phyloP scores from a whole-genome alignment of 2,888 invertebrate species.

The Amiota minor region DNA sequence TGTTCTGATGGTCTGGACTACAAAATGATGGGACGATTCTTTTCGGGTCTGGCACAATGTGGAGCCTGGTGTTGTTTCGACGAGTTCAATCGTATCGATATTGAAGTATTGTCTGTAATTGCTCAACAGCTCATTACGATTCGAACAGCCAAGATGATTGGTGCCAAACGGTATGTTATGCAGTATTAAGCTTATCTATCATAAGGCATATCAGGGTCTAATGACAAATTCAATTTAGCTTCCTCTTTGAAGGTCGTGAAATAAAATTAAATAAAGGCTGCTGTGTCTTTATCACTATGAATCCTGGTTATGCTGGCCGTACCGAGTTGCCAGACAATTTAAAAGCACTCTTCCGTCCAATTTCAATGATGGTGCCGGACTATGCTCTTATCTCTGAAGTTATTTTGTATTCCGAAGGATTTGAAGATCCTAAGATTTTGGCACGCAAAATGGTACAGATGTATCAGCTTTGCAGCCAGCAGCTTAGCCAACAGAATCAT shows the following conservation, averaged over 20 bases:
- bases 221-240: conserved; percentile 72
- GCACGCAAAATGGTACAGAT: conserved; percentile 94
- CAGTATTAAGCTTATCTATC: background rate
- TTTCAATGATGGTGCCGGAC: conserved; percentile 94
- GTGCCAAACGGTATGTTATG: conserved; percentile 71
- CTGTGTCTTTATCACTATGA: conserved; percentile 93
- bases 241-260: conserved; percentile 92
- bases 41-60: conserved; percentile 90
- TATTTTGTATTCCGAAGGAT: conserved; percentile 93
- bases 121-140: conserved; percentile 93
- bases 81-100: conserved; percentile 92
- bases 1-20: conserved; percentile 84
- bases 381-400: conserved; percentile 93
- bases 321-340: conserved; percentile 92
- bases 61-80: conserved; percentile 96
- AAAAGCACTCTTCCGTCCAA: conserved; percentile 88
- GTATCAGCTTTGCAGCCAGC: conserved; percentile 93
- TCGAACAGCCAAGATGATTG: conserved; percentile 86
- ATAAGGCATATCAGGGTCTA: background rate
- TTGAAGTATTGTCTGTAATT: conserved; percentile 91
- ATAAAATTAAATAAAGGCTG: conserved; percentile 87
- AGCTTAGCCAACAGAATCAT: conserved; percentile 92
- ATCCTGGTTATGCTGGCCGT: conserved; percentile 92
- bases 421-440: conserved; percentile 89
- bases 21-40: conserved; percentile 87